A percentile compares a stretch with the other conserved stretches of the same genome.
These are phyloP conservation scores for Amiota communis DNA, from an alignment of 2,888 invertebrate species.

Conservation along the genomic window DNA sequence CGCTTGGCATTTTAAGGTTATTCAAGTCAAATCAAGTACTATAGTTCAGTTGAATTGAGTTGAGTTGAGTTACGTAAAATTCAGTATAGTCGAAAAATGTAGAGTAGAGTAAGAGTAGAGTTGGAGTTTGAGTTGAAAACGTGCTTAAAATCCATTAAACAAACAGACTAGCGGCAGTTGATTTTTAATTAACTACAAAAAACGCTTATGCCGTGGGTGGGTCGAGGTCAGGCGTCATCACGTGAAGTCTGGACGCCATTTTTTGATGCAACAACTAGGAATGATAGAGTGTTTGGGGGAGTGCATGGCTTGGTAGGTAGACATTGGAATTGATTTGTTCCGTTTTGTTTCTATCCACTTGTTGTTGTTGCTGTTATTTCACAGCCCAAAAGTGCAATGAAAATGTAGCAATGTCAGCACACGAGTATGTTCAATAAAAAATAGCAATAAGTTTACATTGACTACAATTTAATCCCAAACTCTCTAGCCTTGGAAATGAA, in stretches of 20 bases:
- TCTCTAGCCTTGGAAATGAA: not conserved
- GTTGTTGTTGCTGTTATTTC: slow-evolving; percentile 2
- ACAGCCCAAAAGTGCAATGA: slow-evolving; percentile 11
- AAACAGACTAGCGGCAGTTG: slow-evolving; percentile 73
- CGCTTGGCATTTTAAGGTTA: slow-evolving; percentile 33
- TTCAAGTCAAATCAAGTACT: not conserved
- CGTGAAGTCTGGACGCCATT: slow-evolving; percentile 24
- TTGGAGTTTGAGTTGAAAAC: slow-evolving; percentile 47
- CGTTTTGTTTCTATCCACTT: not conserved
- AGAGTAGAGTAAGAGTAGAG: slow-evolving; percentile 10
- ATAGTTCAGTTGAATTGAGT: not conserved
- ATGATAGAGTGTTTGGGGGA: no score
- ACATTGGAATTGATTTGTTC: slow-evolving; percentile 14
- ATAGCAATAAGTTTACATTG: slow-evolving; percentile 2
- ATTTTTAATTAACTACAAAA: slow-evolving; percentile 73
- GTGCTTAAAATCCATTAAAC: slow-evolving; percentile 74
- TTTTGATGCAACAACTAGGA: slow-evolving; percentile 41
- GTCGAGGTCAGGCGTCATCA: not conserved
- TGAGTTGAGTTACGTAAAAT: not conserved
- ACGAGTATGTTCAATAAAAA: not conserved
- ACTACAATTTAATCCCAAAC: slow-evolving; percentile 23
- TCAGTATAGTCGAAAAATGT: not conserved
- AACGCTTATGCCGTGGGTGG: slow-evolving; percentile 53
- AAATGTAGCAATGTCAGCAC: slow-evolving; percentile 20
- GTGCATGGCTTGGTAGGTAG: no score